These are phyloP conservation scores for Lytechinus variegatus DNA, from an alignment of 35 echinoderm and acorn worm genomes.

Conservation along the genomic window DNA sequence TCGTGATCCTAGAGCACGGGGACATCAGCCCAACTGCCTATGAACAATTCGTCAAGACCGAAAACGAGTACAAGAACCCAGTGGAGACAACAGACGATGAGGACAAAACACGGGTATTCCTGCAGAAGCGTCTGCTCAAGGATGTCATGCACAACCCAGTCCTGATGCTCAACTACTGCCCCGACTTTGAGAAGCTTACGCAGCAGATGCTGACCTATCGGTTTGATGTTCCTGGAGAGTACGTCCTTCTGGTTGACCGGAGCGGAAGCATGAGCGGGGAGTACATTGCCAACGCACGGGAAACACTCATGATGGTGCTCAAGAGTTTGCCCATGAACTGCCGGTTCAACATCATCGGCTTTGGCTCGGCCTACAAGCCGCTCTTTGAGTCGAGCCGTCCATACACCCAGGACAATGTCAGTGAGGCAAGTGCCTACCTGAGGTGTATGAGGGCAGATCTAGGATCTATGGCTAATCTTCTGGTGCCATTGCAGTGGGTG, in stretches of 20 bases:
- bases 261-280: slow-evolving; percentile 97
- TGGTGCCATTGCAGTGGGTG: slow-evolving; percentile 82
- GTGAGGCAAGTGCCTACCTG: slow-evolving; percentile 90
- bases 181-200: slow-evolving; percentile 86
- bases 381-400: slow-evolving; percentile 92
- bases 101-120: slow-evolving; percentile 60
- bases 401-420: slow-evolving; percentile 90
- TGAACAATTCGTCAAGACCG: slow-evolving; percentile 87
- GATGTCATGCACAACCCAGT: slow-evolving; percentile 98
- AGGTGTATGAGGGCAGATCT: slow-evolving; percentile 89
- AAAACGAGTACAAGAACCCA: slow-evolving; percentile 69
- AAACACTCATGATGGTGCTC: slow-evolving; percentile 91
- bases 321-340: slow-evolving; percentile 96
- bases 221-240: slow-evolving; percentile 95
- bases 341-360: slow-evolving; percentile 93
- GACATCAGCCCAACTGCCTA: slow-evolving; percentile 92
- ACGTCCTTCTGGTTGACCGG: slow-evolving; percentile 89
- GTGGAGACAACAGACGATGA: slow-evolving; percentile 36
- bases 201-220: slow-evolving; percentile 75
- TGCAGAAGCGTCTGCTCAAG: slow-evolving; percentile 84
- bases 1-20: slow-evolving; percentile 94
- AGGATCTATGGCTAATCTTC: slow-evolving; percentile 78
- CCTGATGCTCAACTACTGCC: slow-evolving; percentile 94
- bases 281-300: slow-evolving; percentile 91
- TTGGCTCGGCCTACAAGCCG: slow-evolving; percentile 89